Base-by-base conservation (phyloP, 2,797 vertebrate genomes). In the Rhynchotus rufescens region DNA sequence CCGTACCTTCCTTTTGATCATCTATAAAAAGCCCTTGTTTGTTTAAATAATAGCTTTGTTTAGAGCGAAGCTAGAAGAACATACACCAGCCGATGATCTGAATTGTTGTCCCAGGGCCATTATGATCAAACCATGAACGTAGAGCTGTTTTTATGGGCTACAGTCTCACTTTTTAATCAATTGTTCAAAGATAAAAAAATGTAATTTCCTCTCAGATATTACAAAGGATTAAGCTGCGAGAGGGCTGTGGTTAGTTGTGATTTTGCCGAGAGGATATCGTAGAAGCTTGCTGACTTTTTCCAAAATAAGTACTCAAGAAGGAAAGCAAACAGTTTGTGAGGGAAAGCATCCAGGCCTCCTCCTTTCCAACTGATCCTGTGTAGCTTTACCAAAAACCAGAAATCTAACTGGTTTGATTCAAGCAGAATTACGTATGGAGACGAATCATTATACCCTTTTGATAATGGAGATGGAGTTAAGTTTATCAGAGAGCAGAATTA, bases 191-290 rank as follows among this genome's bases (percentile, higher is more conserved):
- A 75, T 78, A 57, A 82, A 15, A 49, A 6, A 62, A 73, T 81
- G 67, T 81, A 57, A 85, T 86, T 94, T 94, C 84, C 88, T 92
- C 28, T 83, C 38, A 30, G 60, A 45, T 76, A 59, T 49, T 67
- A 45, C n/a, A 89, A 71, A 89, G 73, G 69, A 86, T 88, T 77
- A 75, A 88, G 71, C 38, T 75, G 68, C 60, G 61, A 36, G 4
- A 54, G 88, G 79, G 22, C 66, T 56, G n/a, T 59, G 26, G n/a
- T n/a, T 20, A 86, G 40, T 65, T 85, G 6, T 71, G 89, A 86
- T 90, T 90, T 42, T 25, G 85, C 54, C 87, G 73, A 54, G 30
- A 93, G 54, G n/a, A 49, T 38, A 66, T 10, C 5, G 49, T 56
- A 80, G 49, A 84, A 86, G 47, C 17, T 82, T 26, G 11, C 19